Base-by-base conservation (phyloP, 1,140 invertebrate species). In the Cheumatopsyche charites region DNA sequence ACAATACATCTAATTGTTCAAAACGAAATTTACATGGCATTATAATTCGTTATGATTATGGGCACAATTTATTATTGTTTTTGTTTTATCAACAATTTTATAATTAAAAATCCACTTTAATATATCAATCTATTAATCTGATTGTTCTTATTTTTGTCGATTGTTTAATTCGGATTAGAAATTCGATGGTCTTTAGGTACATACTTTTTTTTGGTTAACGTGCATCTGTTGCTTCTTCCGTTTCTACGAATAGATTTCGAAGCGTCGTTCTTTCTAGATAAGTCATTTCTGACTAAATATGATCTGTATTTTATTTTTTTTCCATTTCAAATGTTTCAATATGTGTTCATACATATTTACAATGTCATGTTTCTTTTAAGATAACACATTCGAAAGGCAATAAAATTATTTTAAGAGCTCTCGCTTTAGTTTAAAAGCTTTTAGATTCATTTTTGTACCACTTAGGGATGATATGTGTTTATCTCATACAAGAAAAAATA, bases 331-430 rank as follows among this genome's bases (percentile, higher is more conserved):
- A 36, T 9, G 3, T 36, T 36, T 36, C 29, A 9, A 36, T 36
- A 3, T 36, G 29, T 36, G 29, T n/a, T n/a, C n/a, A n/a, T n/a
- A n/a, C n/a, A n/a, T n/a, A n/a, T n/a, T n/a, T n/a, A n/a, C n/a
- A n/a, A n/a, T n/a, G n/a, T 36, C 29, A 4, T 36, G 3, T 3
- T 17, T 17, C 9, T 5, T 1, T 7, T 13, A 6, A 52, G 15
- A 17, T 52, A 47, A 47, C 45, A 52, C n/a, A n/a, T 17, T 9
- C 7, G 47, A 52, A 52, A 52, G 19, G 47, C 19, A 15, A 52
- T 52, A 52, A 52, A 52, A 52, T 15, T 52, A 17, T 52, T 17
- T 52, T 15, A 52, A 52, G 47, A 52, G 47, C 15, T 11, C 47
- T 52, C 15, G 47, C 29, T 52, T 15, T 2, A 12, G 47, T 1